A percentile compares a stretch with the other conserved stretches of the same genome.
These are phyloP conservation scores for Drosophila diplacantha DNA, from an alignment of 2,888 invertebrate species.

Conservation along the genomic window DNA sequence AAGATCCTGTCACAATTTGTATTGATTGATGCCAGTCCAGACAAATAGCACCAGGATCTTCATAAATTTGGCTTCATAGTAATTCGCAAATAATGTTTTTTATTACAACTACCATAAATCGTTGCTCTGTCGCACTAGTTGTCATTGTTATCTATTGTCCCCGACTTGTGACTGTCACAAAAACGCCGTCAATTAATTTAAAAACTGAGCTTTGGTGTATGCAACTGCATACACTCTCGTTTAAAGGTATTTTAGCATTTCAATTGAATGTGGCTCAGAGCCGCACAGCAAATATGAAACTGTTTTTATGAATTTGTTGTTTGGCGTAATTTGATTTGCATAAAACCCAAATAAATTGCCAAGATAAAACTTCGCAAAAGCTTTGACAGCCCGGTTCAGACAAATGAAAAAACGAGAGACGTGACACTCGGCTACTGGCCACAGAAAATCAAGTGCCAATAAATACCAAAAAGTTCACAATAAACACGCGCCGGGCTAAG, in stretches of 20 bases:
- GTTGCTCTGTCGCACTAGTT: constrained; percentile 1
- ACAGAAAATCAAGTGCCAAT: constrained; percentile 51
- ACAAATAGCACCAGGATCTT: constrained; percentile 1
- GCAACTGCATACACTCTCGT: constrained; percentile 8
- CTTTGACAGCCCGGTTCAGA: constrained; percentile 28
- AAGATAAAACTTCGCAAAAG: constrained; percentile 51
- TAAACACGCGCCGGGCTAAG: constrained; percentile 38
- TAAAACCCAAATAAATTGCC: constrained; percentile 61
- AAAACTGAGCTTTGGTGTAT: constrained; percentile 13
- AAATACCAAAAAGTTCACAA: constrained; percentile 50
- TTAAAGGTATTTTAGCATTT: constrained; percentile 38
- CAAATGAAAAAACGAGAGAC: constrained; percentile 19
- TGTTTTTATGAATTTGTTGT: constrained; percentile 30
- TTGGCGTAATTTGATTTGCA: constrained; percentile 60
- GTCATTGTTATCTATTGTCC: constrained; percentile 9
- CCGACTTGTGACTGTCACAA: constrained; percentile 40
- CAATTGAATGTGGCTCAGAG: constrained; percentile 43
- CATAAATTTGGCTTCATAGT: constrained; percentile 1
- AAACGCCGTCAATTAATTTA: constrained; percentile 58
- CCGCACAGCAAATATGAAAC: constrained; percentile 19
- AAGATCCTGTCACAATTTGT: constrained; percentile 30
- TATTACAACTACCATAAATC: constrained; percentile 1
- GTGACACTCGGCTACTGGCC: constrained; percentile 26
- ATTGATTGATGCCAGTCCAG: background rate
- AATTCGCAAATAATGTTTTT: background rate